Base-by-base conservation (phyloP, 2,888 invertebrate genomes). In the Lumbricus terrestris region DNA sequence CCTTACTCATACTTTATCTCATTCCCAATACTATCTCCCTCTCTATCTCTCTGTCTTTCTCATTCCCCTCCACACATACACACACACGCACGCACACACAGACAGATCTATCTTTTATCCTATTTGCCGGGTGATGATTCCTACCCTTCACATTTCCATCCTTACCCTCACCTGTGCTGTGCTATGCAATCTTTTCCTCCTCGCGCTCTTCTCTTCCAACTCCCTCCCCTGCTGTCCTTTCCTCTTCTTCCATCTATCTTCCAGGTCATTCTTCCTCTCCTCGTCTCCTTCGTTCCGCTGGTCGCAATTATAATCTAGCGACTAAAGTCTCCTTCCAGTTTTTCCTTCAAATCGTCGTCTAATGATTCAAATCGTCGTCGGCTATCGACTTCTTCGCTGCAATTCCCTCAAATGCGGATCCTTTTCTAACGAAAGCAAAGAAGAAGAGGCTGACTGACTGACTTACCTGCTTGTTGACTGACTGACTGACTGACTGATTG, bases 211-310 rank as follows among this genome's bases (percentile, higher is more conserved):
- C 16, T 13, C 69, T 16, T 69, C 69, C 13, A 29, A 6, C 8
- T n/a, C 20, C 20, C n/a, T 16, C n/a, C 29, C n/a, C n/a, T 69
- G n/a, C 69, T 69, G 29, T n/a, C n/a, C 69, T 69, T 13, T 69
- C 69, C 69, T 69, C n/a, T n/a, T n/a, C 69, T 69, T 69, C n/a
- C 69, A n/a, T 69, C 69, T n/a, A 69, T 69, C 69, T 69, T 69
- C 8, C 69, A n/a, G 29, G 69, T 16, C 69, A 47, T n/a, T n/a
- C n/a, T 29, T 69, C 69, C 54, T 54, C 54, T 54, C 54, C n/a
- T n/a, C n/a, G n/a, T 69, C 29, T n/a, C n/a, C 69, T n/a, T 3
- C 8, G 69, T 69, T 69, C 69, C 69, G 29, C 8, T n/a, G 69
- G 29, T 69, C 69, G 69, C 69, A 69, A 69, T 69, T 69, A 69